Base-by-base conservation (phyloP, 2,888 invertebrate genomes). In the Nysson spinosus region DNA sequence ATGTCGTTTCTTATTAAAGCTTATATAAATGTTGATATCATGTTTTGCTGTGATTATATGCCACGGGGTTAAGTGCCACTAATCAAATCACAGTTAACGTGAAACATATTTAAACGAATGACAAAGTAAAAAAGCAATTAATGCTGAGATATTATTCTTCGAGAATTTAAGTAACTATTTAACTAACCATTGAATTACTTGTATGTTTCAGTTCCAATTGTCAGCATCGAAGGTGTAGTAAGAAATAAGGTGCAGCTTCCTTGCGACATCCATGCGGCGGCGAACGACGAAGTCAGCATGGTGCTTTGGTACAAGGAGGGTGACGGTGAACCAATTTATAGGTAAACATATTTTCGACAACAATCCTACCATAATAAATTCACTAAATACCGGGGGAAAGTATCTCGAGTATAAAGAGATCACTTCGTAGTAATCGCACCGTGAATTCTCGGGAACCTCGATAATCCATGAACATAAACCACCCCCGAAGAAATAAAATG, bases 281-380 rank as follows among this genome's bases (percentile, higher is more conserved):
- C 94, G 80, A 92, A 94, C 81, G 95, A 95, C 87, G 92, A 93
- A 19, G 95, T 95, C 51, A 93, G 93, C 82, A 95, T 95, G 95
- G 95, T 96, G 73, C 90, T 96, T 28, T 96, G 96, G 96, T 96
- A 95, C 88, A 94, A 94, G 83, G 95, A 95, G 86, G 92, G 93
- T 32, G 94, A 93, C 75, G 93, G 93, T 24, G 95, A 95, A 82
- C 95, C 95, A 19, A 89, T 96, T 67, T 96, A 95, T 89, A 95
- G 95, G 96, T 96, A 87, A 88, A 4, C 6, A 6, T 6, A 2
- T 9, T 6, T 24, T 9, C 24, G 9, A 24, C 24, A 1, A 24
- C 26, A 22, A 12, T 28, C 26, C 26, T 17, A 14, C 40, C 34
- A 46, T 20, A 22, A 14, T 4, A 47, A 65, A 65, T 58, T 65